phyloP scores from a whole-genome alignment of 2,888 invertebrate species.

The Hirtodrosophila histrioides region DNA sequence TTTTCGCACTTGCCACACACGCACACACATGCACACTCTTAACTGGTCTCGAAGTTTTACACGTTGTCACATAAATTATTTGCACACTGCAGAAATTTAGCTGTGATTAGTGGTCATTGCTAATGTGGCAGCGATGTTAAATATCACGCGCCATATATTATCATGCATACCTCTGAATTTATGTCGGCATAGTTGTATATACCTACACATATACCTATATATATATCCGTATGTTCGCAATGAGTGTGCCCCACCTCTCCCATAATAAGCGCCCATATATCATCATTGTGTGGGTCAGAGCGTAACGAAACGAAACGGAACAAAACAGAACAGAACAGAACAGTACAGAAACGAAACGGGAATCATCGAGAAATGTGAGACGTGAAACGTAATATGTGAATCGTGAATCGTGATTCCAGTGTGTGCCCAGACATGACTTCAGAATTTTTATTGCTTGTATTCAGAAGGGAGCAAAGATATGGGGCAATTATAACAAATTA shows the following conservation, averaged over 20 bases:
- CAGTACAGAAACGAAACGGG: slow-evolving; percentile 1
- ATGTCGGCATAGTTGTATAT: slow-evolving; percentile 21
- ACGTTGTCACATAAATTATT: slow-evolving; percentile 72
- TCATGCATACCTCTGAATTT: slow-evolving; percentile 3
- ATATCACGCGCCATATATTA: slow-evolving; percentile 70
- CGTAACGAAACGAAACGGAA: slow-evolving; percentile 26
- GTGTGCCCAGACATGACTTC: slow-evolving; percentile 4
- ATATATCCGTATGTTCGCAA: slow-evolving; percentile 6
- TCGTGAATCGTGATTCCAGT: not conserved
- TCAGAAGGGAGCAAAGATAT: not conserved
- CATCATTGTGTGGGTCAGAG: slow-evolving; percentile 31
- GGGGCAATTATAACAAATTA: slow-evolving; percentile 19
- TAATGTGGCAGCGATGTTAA: slow-evolving; percentile 63
- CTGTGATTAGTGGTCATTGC: slow-evolving; percentile 65
- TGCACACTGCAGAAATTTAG: slow-evolving; percentile 46
- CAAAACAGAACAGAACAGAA: not conserved
- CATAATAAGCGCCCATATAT: slow-evolving; percentile 7
- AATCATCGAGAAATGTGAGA: not conserved
- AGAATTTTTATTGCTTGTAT: slow-evolving; percentile 15
- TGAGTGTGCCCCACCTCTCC: not conserved
- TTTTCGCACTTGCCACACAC: slow-evolving; percentile 6
- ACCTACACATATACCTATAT: no score
- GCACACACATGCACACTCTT: slow-evolving; percentile 5
- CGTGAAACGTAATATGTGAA: not conserved
- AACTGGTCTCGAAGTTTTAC: slow-evolving; percentile 37